Evolutionary conservation across 2,113 vertebrate genomes (phyloP).

Genomic region (Guaruba guarouba): DNA sequence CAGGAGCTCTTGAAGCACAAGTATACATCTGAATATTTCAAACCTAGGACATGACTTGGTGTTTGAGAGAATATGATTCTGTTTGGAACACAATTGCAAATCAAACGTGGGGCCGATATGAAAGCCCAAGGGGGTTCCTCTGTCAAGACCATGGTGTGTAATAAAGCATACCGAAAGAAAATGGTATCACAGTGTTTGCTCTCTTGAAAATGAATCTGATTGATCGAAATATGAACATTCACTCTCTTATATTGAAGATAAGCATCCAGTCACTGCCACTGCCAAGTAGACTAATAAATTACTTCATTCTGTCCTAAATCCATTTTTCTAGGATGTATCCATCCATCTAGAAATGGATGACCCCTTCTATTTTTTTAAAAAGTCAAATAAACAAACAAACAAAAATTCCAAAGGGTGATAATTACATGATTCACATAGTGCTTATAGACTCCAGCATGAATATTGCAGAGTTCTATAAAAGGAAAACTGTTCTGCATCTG

Average conservation of each 20-base stretch:
- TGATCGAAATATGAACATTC: slow-evolving; percentile 34
- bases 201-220: slow-evolving; percentile 32
- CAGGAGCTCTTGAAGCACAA: neutral
- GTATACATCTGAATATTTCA: neutral
- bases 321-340: neutral
- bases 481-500: neutral
- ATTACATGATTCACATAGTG: neutral
- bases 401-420: neutral
- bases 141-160: slow-evolving; percentile 10
- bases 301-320: neutral
- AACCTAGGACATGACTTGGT: neutral
- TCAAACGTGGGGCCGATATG: slow-evolving; percentile 14
- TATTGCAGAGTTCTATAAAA: neutral
- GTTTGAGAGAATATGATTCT: neutral
- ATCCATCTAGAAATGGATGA: neutral
- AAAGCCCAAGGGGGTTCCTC: neutral
- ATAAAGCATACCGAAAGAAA: slow-evolving; percentile 54
- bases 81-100: neutral
- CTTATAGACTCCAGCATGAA: neutral
- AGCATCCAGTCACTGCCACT: slow-evolving; percentile 12
- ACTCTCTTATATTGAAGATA: slow-evolving; percentile 11
- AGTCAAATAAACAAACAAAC: neutral
- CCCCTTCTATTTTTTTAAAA: neutral
- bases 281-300: slow-evolving; percentile 17
- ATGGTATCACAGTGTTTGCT: slow-evolving; percentile 29